Percentiles rank a stretch among this genome's conserved stretches.
Evolutionary conservation across 2,888 invertebrate species (phyloP).

Genomic region (Sinopyrophorus schimmeli): DNA sequence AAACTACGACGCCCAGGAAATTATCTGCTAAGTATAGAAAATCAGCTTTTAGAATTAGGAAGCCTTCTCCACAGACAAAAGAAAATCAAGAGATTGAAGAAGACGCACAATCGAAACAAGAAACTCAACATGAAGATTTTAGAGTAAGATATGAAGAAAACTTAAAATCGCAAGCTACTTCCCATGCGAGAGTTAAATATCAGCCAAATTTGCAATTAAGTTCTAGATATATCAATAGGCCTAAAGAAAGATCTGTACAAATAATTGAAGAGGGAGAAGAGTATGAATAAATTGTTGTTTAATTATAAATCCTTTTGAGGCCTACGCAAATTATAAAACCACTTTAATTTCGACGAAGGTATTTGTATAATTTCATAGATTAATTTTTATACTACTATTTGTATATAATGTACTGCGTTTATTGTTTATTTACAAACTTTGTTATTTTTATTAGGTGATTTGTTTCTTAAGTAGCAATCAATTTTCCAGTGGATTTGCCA

Average conservation of each 20-base stretch:
- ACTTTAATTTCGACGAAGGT: too few relatives aligned
- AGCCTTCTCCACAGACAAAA: neutral
- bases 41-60: slow-evolving; percentile 4
- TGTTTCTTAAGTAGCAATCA: too few relatives aligned
- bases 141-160: slow-evolving; percentile 7
- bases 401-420: too few relatives aligned
- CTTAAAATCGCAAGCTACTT: slow-evolving; percentile 11
- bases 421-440: too few relatives aligned
- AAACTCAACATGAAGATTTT: slow-evolving; percentile 3
- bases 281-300: slow-evolving; percentile 1
- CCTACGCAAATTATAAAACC: too few relatives aligned
- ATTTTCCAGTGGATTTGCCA: too few relatives aligned
- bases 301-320: too few relatives aligned
- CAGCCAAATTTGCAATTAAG: neutral
- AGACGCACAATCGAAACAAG: slow-evolving; percentile 1
- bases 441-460: too few relatives aligned
- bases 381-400: too few relatives aligned
- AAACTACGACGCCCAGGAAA: neutral
- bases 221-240: neutral
- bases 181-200: slow-evolving; percentile 1
- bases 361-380: too few relatives aligned
- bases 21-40: slow-evolving; percentile 3
- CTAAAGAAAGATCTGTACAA: slow-evolving; percentile 14
- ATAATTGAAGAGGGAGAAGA: slow-evolving; percentile 9
- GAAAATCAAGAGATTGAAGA: slow-evolving; percentile 7